phyloP scores from a whole-genome alignment of 2,797 vertebrate species.

The Streptopelia turtur region DNA sequence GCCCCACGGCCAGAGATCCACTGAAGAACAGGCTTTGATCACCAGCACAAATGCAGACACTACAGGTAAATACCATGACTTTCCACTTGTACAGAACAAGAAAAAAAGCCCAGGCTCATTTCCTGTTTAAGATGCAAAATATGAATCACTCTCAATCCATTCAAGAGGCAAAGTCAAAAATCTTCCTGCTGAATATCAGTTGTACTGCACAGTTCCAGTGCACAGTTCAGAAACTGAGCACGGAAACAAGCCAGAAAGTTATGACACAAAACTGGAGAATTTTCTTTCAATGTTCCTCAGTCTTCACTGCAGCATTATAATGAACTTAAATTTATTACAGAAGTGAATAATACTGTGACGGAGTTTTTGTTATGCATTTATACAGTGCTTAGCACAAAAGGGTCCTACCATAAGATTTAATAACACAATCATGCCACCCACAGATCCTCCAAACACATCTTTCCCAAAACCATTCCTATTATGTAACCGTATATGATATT shows the following conservation, averaged over 20 bases:
- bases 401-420: conserved; percentile 46
- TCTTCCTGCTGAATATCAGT: not conserved
- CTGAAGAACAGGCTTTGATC: not conserved
- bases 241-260: not conserved
- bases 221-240: not conserved
- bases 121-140: not conserved
- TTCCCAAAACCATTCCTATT: conserved; percentile 31
- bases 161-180: not conserved
- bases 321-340: conserved; percentile 27
- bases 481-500: conserved; percentile 33
- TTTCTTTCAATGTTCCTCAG: not conserved
- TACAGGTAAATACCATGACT: not conserved
- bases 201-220: not conserved
- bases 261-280: not conserved
- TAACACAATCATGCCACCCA: conserved; percentile 50
- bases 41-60: not conserved
- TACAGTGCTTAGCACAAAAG: conserved; percentile 19
- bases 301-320: not conserved
- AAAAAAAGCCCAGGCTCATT: not conserved
- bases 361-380: not conserved
- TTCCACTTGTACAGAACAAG: not conserved
- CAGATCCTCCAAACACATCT: conserved; percentile 31
- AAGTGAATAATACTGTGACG: conserved; percentile 10
- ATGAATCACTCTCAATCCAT: not conserved
- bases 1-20: not conserved